These are phyloP conservation scores for Malacosoma neustria DNA, from an alignment of 2,888 invertebrate species.

Conservation along the genomic window DNA sequence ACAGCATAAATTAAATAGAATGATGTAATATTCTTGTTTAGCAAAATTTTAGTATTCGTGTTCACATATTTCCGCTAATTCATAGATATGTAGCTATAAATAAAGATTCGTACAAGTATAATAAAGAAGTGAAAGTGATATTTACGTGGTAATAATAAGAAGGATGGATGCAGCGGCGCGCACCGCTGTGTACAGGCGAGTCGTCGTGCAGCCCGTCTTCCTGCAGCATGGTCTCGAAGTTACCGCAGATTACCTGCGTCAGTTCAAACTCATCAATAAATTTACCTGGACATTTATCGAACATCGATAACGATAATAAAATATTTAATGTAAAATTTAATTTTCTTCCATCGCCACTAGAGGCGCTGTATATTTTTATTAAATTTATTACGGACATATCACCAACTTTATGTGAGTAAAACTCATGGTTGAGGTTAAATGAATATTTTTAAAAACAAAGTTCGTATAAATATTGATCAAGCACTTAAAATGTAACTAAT, in stretches of 20 bases:
- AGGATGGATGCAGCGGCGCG: constrained; percentile 50
- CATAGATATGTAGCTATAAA: constrained; percentile 2
- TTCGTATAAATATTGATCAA: no score
- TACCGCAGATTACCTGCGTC: constrained; percentile 51
- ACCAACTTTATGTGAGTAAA: no score
- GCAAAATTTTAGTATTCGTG: constrained; percentile 20
- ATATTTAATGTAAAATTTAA: not conserved
- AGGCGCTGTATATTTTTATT: constrained; percentile 7
- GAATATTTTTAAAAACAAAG: no score
- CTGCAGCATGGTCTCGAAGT: constrained; percentile 36
- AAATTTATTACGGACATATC: no score
- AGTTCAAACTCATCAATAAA: constrained; percentile 6
- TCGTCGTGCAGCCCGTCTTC: constrained; percentile 38
- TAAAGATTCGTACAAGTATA: not conserved
- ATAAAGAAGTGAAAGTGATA: constrained; percentile 12
- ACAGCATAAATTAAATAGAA: constrained; percentile 22
- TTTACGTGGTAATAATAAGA: constrained; percentile 65
- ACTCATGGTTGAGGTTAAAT: no score
- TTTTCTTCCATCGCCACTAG: not conserved
- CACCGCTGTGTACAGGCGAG: constrained; percentile 35
- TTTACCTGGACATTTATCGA: not conserved
- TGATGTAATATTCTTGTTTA: constrained; percentile 24
- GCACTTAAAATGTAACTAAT: no score
- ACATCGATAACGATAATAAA: not conserved
- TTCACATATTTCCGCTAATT: constrained; percentile 33